A percentile compares a stretch with the other conserved stretches of the same genome.
These are phyloP conservation scores for Chascanopsetta lugubris DNA, from an alignment of 2,113 vertebrate genomes.

Conservation along the genomic window DNA sequence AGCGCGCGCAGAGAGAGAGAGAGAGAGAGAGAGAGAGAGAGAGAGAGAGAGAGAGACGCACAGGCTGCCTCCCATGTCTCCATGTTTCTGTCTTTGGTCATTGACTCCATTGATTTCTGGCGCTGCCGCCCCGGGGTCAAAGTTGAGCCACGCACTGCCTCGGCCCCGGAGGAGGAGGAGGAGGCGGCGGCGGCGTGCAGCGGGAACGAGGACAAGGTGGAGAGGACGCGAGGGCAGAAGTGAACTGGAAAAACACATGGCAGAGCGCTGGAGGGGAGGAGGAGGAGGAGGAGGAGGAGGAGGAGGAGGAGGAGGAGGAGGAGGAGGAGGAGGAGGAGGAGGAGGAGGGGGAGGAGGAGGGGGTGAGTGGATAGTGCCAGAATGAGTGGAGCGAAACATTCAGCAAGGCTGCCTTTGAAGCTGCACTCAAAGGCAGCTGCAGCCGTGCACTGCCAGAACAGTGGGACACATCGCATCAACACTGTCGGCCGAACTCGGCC, in stretches of 20 bases:
- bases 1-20: no score
- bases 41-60: no score
- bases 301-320: constrained; percentile 44
- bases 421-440: constrained; percentile 78
- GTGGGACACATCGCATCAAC: constrained; percentile 62
- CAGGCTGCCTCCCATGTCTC: constrained; percentile 12
- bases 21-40: no score
- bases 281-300: constrained; percentile 18
- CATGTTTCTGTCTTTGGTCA: constrained; percentile 36
- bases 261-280: constrained; percentile 48
- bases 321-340: constrained; percentile 17
- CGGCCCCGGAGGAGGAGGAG: constrained; percentile 20
- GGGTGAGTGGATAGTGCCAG: constrained; percentile 57
- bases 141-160: constrained; percentile 51
- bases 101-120: constrained; percentile 57
- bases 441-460: constrained; percentile 73
- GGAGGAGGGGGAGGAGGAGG: constrained; percentile 3
- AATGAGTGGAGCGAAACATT: constrained; percentile 64
- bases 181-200: constrained; percentile 33
- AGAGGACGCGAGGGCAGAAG: constrained; percentile 50
- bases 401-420: constrained; percentile 76
- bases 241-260: constrained; percentile 42
- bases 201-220: constrained; percentile 42
- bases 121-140: constrained; percentile 59
- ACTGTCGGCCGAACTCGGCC: constrained; percentile 59